phyloP scores from a whole-genome alignment of 2,797 vertebrate species.

The Chiropotes sagulatus region DNA sequence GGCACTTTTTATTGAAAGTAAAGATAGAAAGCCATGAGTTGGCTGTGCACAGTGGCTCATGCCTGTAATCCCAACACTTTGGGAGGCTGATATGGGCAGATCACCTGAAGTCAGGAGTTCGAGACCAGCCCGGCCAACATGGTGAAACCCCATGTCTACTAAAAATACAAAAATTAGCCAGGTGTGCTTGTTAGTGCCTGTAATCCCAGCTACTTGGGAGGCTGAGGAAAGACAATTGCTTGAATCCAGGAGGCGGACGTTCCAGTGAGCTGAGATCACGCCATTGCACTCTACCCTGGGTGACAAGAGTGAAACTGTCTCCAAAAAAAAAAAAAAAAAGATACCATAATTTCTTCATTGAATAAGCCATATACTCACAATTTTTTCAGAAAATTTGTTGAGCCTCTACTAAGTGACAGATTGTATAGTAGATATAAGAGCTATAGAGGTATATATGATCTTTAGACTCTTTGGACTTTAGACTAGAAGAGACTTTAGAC shows the following conservation, averaged over 20 bases:
- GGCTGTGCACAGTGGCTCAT: background rate
- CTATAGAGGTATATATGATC: background rate
- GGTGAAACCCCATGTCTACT: background rate
- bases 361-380: background rate
- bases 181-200: background rate
- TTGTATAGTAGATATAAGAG: background rate
- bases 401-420: background rate
- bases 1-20: too few relatives aligned
- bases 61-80: background rate
- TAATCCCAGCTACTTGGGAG: too few relatives aligned
- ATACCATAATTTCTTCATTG: background rate
- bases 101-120: background rate
- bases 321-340: background rate
- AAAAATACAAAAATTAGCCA: background rate
- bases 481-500: background rate
- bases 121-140: background rate
- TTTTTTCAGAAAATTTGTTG: background rate
- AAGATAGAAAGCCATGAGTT: background rate
- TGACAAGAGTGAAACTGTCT: background rate
- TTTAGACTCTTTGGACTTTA: background rate
- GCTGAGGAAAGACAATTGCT: too few relatives aligned
- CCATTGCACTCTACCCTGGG: background rate
- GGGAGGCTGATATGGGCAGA: background rate
- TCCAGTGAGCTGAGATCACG: background rate
- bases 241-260: fast-evolving